Evolutionary conservation across 2,113 vertebrate species (phyloP), one percentile per base, ranked within the genome.

Genomic region (Anolis carolinensis): DNA sequence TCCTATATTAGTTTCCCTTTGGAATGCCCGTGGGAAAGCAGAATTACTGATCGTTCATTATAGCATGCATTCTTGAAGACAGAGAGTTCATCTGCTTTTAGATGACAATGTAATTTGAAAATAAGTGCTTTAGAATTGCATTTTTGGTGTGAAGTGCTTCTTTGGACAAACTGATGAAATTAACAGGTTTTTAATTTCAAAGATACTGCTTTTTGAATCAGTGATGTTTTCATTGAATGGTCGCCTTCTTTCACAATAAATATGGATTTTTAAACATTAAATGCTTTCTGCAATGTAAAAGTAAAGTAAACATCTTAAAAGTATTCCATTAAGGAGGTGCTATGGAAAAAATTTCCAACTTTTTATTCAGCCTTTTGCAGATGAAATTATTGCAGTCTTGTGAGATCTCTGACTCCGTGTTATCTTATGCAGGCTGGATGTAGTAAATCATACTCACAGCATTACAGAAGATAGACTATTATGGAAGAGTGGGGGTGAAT

Each of bases 361-460:
- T 13, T 39, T 88, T 74, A 13, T 73, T 92, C 85, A 36, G 89
- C 25, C 86, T 87, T n/a, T 78, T 92, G 88, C 44, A 86, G 0
- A 85, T 89, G 16, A 88, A 89, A 80, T 91, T 88, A 83, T 89
- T 93, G 90, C 79, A 63, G 62, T 85, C 72, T 91, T 68, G 5
- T 75, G 85, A 76, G 39, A 82, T 88, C 86, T 77, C 50, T 90
- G 48, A 74, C 82, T 91, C 84, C 39, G 32, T 83, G 82, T 92
- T 86, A 86, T 88, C 86, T 34, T 82, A 86, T 84, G 76, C 81
- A 85, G 1, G 73, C 59, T 89, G 88, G 75, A 83, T 82, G 30
- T 78, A 44, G 81, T 89, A 85, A 92, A 1, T 85, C 86, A 86
- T 32, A 25, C 85, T 91, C 34, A 32, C 82, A 20, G 34, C 73